Evolutionary conservation across 2,888 invertebrate species (phyloP), one percentile per base, ranked within the genome.

Genomic region (Chorisops tibialis): DNA sequence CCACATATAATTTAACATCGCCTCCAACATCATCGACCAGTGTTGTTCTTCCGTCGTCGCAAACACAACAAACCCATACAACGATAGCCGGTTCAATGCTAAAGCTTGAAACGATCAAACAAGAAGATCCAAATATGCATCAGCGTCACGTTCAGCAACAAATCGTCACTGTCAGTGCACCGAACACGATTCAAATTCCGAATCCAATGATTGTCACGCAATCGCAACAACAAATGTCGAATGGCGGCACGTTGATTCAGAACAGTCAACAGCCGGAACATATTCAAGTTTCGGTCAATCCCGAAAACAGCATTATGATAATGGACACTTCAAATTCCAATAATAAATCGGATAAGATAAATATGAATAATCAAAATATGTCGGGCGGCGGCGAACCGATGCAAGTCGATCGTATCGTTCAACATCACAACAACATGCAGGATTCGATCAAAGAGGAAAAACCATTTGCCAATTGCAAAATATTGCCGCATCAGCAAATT

Each of bases 231-330:
- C 71, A 71, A 24, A 68, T 68, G 61, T 63, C 72, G 64, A 70
- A 71, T 37, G 71, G 72, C 39, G 58, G 49, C 63, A 71, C 71
- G 51, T 70, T 71, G 9, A 72, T 72, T 50, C 71, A 72, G 56
- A 66, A 69, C 37, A 69, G 70, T 38, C 39, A 56, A n/a, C 52
- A 45, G 12, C 66, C 69, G 18, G 69, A 72, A 38, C 65, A 65
- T 41, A 63, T 63, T 37, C 65, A 65, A 37, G 67, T 68, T 35
- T 65, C 68, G 59, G 68, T 68, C 12, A 66, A 60, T 49, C 45
- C 62, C 22, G 41, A 59, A 41, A 62, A 62, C 52, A 51, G 43
- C 30, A 54, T 66, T 35, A 65, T 66, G 65, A 58, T 62, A 14
- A 63, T 63, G 59, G 62, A 65, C 64, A 61, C 67, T 47, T 51